These are phyloP conservation scores for Zophobas morio DNA, from an alignment of 1,140 invertebrate genomes.

Conservation along the genomic window DNA sequence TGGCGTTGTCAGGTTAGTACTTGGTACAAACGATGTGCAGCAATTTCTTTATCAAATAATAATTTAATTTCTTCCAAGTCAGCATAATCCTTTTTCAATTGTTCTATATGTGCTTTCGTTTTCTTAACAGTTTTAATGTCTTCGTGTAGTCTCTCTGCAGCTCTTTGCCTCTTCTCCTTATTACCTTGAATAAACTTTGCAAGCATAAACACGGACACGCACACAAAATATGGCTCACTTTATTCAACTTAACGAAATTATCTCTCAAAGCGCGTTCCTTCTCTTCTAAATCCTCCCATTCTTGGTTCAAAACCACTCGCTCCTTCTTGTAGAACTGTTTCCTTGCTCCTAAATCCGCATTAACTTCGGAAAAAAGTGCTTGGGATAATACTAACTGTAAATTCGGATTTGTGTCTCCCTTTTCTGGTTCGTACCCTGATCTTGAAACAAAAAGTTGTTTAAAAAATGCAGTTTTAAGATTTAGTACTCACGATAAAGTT, in stretches of 20 bases:
- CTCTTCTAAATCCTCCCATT: slow-evolving; percentile 45
- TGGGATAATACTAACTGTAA: too few relatives aligned
- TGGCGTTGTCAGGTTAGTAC: neutral
- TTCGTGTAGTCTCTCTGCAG: slow-evolving; percentile 29
- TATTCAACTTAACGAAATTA: slow-evolving; percentile 51
- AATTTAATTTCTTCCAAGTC: neutral
- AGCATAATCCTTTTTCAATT: neutral
- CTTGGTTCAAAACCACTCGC: slow-evolving; percentile 6
- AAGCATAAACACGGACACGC: neutral
- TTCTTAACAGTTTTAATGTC: slow-evolving; percentile 20
- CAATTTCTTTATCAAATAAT: slow-evolving; percentile 17
- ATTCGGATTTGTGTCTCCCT: too few relatives aligned
- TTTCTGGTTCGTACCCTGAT: too few relatives aligned
- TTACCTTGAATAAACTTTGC: slow-evolving; percentile 51
- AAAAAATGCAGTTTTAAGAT: too few relatives aligned
- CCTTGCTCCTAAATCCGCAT: slow-evolving; percentile 14
- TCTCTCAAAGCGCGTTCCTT: slow-evolving; percentile 35
- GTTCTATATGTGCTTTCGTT: slow-evolving; percentile 20
- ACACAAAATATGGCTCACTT: slow-evolving; percentile 31
- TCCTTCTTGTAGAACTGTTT: slow-evolving; percentile 13
- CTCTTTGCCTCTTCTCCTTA: slow-evolving; percentile 50
- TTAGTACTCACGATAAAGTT: too few relatives aligned
- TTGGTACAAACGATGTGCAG: neutral
- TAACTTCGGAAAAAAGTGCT: neutral
- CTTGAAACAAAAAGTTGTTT: too few relatives aligned